Evolutionary conservation across 2,888 invertebrate species (phyloP).

Genomic region (Drosophila testacea): DNA sequence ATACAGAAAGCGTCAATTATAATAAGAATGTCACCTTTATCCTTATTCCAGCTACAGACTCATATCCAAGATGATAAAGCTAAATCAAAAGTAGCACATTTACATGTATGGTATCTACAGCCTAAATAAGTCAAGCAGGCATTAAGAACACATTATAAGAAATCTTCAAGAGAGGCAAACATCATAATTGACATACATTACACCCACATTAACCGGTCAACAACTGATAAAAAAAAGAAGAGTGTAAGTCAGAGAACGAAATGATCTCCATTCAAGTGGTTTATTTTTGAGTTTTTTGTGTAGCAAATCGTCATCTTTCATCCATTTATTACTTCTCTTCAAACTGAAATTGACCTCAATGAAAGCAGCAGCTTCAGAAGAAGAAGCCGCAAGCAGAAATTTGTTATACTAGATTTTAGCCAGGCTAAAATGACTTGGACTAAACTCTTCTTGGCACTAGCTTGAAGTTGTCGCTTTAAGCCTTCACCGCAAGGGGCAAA

Average conservation of each 20-base stretch:
- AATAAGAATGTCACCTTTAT: no score
- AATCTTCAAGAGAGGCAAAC: slow-evolving; percentile 14
- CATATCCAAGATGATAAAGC: no score
- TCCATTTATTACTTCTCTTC: slow-evolving; percentile 28
- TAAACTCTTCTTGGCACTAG: slow-evolving; percentile 33
- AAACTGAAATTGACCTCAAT: slow-evolving; percentile 43
- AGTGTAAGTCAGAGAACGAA: slow-evolving; percentile 12
- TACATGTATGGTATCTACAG: not conserved
- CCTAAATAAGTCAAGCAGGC: slow-evolving; percentile 12
- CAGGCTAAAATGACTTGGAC: slow-evolving; percentile 11
- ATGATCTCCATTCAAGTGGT: slow-evolving; percentile 35
- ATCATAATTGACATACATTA: slow-evolving; percentile 47
- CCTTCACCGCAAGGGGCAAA: slow-evolving; percentile 34
- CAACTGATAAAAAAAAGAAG: slow-evolving; percentile 3
- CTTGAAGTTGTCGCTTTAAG: slow-evolving; percentile 25
- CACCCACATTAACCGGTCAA: slow-evolving; percentile 23
- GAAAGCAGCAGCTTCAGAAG: slow-evolving; percentile 16
- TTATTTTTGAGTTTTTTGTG: slow-evolving; percentile 16
- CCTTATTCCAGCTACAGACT: no score
- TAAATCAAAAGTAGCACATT: no score
- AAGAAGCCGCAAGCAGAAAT: slow-evolving; percentile 29
- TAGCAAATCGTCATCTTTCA: slow-evolving; percentile 31
- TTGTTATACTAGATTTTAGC: slow-evolving; percentile 28
- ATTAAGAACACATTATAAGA: slow-evolving; percentile 1
- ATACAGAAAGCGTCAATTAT: no score